Evolutionary conservation across 2,113 vertebrate genomes (phyloP), one percentile per base, ranked within the genome.

Genomic region (Ia io): DNA sequence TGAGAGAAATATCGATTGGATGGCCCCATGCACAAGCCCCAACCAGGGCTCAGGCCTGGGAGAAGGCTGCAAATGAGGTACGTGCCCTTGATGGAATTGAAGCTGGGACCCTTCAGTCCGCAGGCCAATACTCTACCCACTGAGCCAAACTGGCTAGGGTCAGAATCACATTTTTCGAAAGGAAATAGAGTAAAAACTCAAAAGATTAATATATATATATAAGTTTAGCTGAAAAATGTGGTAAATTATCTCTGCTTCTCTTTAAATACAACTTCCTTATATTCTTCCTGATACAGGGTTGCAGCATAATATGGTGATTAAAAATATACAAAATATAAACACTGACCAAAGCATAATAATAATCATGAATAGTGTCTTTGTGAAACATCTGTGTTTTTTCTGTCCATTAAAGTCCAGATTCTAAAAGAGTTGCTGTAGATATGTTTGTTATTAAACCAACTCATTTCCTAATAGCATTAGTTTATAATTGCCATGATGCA

Each of bases 321-420:
- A 13, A 92, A 92, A 92, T 28, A 76, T 37, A 53, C 14, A 88
- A 86, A 76, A 91, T 80, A 74, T 53, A 91, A 80, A 80, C 35
- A 91, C 76, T 86, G 44, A 80, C 32, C 79, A 20, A 76, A 87
- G 20, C 25, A 56, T 17, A 93, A 78, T 35, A 71, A 59, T 56
- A 28, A 83, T 93, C 67, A 76, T 93, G 42, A 95, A 93, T 82
- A 51, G 40, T 84, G 3, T 86, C 84, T 93, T 77, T 92, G 53
- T 92, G 42, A 90, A 80, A 94, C 67, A 97, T 67, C 35, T 95
- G 37, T 92, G 70, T 70, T 95, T 96, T 80, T 69, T 47, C 70
- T 67, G 42, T 37, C 77, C 65, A 87, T 47, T 84, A 96, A 88
- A 94, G 93, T 32, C 16, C 30, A 79, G 40, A 77, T 65, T 88